Base-by-base conservation (phyloP, 37 sponge, comb jelly and placozoan species). In the Bolinopsis microptera region DNA sequence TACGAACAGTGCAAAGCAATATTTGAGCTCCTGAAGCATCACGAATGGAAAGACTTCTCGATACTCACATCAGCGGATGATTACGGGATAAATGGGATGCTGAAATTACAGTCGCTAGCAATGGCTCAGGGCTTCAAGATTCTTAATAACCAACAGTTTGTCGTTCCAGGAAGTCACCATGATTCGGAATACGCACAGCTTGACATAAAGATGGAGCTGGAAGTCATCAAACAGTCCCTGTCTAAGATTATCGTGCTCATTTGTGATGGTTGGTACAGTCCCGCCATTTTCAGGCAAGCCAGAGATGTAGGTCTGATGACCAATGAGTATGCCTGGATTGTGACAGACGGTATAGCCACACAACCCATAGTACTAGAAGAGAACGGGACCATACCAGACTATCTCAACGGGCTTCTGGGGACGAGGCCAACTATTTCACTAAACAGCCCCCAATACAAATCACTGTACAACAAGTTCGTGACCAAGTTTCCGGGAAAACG, bases 1-100 rank as follows among this genome's bases (percentile, higher is more conserved):
- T 72, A 30, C 18, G 31, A 72, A 72, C 75, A 72, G 75, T 72
- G 75, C 75, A 28, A 72, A n/a, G 75, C 75, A 8, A 72, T 72
- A 8, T 72, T 72, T n/a, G 75, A 5, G 75, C 31, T 72, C 3
- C 13, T 72, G 5, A 72, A 28, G 75, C 31, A 72, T 72, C 75
- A 72, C 75, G 18, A 72, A n/a, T 72, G 75, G 75, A 72, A 21
- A 72, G 75, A 28, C 22, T 72, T 72, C 75, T 72, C 75, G 22
- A 72, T 72, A 8, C 75, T 72, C 22, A 72, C 75, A 23, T 72
- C 75, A 24, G 75, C 26, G 26, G 75, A 72, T 21, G 75, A 72
- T n/a, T 72, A 72, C 31, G 75, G 75, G 75, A 72, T 72, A 30
- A 72, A 72, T n/a, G 75, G 75, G 31, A 72, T 72, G 75, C 26